Base-by-base conservation (phyloP, 2,888 invertebrate genomes). In the Hypena proboscidalis region DNA sequence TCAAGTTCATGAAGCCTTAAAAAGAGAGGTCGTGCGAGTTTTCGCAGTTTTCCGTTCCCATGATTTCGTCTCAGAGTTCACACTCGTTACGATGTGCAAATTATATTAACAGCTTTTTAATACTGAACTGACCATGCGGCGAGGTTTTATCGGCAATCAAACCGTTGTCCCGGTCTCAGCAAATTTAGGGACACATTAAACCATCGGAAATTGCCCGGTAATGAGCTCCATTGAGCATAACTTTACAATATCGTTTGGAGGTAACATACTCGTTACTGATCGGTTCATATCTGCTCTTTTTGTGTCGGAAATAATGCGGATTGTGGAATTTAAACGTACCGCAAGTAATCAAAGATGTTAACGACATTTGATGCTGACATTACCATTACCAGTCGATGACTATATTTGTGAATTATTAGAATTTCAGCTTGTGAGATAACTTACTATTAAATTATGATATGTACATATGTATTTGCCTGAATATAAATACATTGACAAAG, bases 91-190 rank as follows among this genome's bases (percentile, higher is more conserved):
- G 79, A 78, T 72, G 75, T 74, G 78, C 74, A 77, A 83, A 85
- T 80, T 77, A 66, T 76, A 77, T 81, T 80, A 83, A 78, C 70
- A 74, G 67, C 74, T 53, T 70, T 80, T 80, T 80, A 78, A 83
- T 76, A 75, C 69, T 66, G 68, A 69, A 54, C 60, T 70, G 62
- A 70, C 63, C 67, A 74, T 71, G 69, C 61, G 70, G 74, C 53
- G 68, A 63, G 66, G 59, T 78, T 85, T 84, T 82, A 83, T 86
- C 68, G 80, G 67, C 70, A 70, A 81, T 85, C 74, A 82, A 81
- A 76, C 60, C 68, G 59, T 70, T 77, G 74, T 77, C 74, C 67
- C 55, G 69, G 47, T 49, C 56, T 64, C 61, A 61, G 54, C 51
- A 57, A 74, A 78, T 80, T 81, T 81, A 83, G 78, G 71, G 70